Conservation (phyloP, 2,113 vertebrate genomes). For the Sakesphorus luctuosus region DNA sequence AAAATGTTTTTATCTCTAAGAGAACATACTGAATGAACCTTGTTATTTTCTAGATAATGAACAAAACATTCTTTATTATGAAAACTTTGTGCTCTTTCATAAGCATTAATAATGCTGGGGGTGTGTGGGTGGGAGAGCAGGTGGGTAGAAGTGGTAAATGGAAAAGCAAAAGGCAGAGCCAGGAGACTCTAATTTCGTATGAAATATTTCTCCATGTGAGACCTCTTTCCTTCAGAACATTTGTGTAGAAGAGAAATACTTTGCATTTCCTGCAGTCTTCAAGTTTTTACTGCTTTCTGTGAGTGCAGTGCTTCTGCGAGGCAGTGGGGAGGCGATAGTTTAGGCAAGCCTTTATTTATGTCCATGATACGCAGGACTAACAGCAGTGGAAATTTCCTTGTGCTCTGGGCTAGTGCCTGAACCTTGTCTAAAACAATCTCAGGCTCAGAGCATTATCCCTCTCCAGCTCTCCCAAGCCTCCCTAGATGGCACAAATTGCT, state of each 20-base stretch:
- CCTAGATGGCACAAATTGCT: not conserved
- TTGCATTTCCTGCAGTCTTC: not conserved
- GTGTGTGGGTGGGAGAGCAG: conserved; percentile 12
- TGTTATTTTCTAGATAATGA: not conserved
- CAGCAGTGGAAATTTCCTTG: conserved; percentile 2
- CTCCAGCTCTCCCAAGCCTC: not conserved
- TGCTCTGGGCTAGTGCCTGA: not conserved
- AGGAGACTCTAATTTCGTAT: conserved; percentile 16
- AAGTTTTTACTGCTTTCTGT: not conserved
- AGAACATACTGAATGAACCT: not conserved
- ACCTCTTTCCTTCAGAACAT: not conserved
- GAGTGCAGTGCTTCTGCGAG: not conserved
- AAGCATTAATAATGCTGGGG: not conserved
- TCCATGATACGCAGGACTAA: not conserved
- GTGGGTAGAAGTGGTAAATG: not conserved
- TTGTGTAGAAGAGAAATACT: not conserved
- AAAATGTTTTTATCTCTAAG: not conserved
- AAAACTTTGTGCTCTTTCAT: conserved; percentile 33
- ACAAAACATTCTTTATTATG: not conserved
- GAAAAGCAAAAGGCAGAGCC: not conserved
- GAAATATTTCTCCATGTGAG: conserved; percentile 14
- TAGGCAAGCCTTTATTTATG: conserved; percentile 5
- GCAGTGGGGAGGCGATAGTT: not conserved
- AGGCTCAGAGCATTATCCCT: not conserved
- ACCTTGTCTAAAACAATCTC: not conserved